Percentiles rank a stretch among this genome's conserved stretches.
Evolutionary conservation across 2,797 vertebrate species (phyloP).

Genomic region (Tapirus indicus): DNA sequence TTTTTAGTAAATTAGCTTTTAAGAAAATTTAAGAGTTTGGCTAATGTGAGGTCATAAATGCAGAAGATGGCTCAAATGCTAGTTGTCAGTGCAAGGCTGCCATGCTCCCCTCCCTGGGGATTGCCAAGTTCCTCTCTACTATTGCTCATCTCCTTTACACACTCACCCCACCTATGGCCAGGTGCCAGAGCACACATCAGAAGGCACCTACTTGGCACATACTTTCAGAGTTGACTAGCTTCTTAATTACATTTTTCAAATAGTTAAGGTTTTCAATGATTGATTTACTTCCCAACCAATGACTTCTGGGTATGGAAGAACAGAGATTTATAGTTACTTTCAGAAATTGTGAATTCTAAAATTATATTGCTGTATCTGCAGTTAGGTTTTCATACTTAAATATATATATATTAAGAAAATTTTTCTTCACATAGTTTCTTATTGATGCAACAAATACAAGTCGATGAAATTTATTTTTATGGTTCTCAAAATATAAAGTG

Average conservation of each 20-base stretch:
- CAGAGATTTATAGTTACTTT: slow-evolving; percentile 39
- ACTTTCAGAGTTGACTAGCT: slow-evolving; percentile 25
- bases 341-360: slow-evolving; percentile 37
- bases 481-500: slow-evolving; percentile 52
- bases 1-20: slow-evolving; percentile 45
- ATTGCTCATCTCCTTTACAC: neutral
- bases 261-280: slow-evolving; percentile 9
- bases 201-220: neutral
- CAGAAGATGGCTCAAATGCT: neutral
- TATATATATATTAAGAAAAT: slow-evolving; percentile 13
- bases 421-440: slow-evolving; percentile 48
- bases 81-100: neutral
- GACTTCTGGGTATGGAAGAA: slow-evolving; percentile 33
- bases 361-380: slow-evolving; percentile 15
- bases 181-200: neutral
- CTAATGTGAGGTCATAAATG: neutral
- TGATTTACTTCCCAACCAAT: slow-evolving; percentile 17
- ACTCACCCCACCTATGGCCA: neutral
- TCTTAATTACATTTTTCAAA: slow-evolving; percentile 29
- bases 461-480: slow-evolving; percentile 56
- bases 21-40: slow-evolving; percentile 49
- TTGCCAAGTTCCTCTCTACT: neutral
- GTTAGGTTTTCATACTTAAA: slow-evolving; percentile 1
- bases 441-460: slow-evolving; percentile 32
- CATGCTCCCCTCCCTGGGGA: neutral